A percentile compares a stretch with the other conserved stretches of the same genome.
phyloP scores from a whole-genome alignment of 2,113 vertebrate genomes.

The Callaeas wilsoni region DNA sequence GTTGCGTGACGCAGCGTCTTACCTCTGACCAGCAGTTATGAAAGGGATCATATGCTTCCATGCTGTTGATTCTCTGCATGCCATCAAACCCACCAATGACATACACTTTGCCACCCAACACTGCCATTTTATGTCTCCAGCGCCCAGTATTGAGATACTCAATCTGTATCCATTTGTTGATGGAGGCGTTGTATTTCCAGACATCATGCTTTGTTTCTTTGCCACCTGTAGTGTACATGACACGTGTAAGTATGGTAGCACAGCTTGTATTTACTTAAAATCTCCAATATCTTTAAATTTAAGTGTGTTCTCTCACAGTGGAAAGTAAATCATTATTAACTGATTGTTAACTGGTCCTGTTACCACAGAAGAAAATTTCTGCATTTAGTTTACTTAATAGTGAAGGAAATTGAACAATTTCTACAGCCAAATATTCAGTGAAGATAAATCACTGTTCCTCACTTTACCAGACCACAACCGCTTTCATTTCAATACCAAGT shows the following conservation, averaged over 20 bases:
- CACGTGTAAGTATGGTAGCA: neutral
- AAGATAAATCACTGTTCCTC: neutral
- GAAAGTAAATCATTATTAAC: neutral
- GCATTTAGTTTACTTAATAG: neutral
- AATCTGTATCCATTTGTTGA: conserved; percentile 97
- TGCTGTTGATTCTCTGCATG: conserved; percentile 83
- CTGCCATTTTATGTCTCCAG: conserved; percentile 98
- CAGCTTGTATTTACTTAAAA: neutral
- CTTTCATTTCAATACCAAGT: neutral
- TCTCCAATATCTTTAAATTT: neutral
- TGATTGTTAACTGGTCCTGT: neutral
- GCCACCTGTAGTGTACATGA: conserved; percentile 76
- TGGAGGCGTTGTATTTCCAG: conserved; percentile 95
- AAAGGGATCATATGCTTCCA: conserved; percentile 93
- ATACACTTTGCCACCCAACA: conserved; percentile 87
- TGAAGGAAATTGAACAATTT: neutral
- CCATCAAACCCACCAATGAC: conserved; percentile 91
- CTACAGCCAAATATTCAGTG: neutral
- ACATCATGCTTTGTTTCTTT: conserved; percentile 95
- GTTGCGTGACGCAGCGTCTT: neutral
- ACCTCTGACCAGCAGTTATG: conserved; percentile 97
- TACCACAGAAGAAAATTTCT: neutral
- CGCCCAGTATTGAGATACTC: conserved; percentile 84
- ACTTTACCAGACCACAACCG: neutral
- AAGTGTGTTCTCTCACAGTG: neutral